These are phyloP conservation scores for Antedon mediterranea DNA, from an alignment of 53 echinoderm and acorn worm genomes.

Conservation along the genomic window DNA sequence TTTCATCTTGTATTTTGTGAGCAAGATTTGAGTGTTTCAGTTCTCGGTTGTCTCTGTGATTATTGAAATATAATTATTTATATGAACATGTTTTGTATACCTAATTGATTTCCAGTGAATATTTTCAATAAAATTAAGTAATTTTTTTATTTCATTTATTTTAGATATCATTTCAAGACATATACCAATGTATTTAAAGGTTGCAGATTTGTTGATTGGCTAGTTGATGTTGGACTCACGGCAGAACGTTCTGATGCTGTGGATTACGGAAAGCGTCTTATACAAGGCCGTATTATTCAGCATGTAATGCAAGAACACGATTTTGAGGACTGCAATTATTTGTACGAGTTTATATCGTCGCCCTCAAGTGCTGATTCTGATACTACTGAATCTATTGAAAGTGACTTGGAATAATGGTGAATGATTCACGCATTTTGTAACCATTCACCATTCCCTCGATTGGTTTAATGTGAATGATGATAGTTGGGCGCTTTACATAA, in stretches of 20 bases:
- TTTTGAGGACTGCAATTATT: conserved; percentile 31
- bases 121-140: too few species aligned
- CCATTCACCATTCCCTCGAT: too few species aligned
- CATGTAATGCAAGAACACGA: conserved; percentile 37
- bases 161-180: conserved; percentile 13
- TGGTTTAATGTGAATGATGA: too few species aligned
- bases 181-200: conserved; percentile 37
- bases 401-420: too few species aligned
- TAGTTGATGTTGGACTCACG: conserved; percentile 61
- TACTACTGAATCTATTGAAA: background rate
- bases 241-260: conserved; percentile 35
- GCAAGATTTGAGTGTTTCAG: too few species aligned
- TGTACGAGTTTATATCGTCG: background rate
- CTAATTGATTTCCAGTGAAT: too few species aligned
- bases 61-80: too few species aligned
- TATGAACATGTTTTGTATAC: too few species aligned
- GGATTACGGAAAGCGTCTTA: conserved; percentile 35
- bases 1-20: too few species aligned
- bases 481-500: too few species aligned
- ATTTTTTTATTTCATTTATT: conserved; percentile 3
- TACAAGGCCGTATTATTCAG: conserved; percentile 41
- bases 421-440: too few species aligned
- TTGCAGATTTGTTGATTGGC: conserved; percentile 51
- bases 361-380: background rate
- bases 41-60: too few species aligned